phyloP scores from a whole-genome alignment of 2,888 invertebrate species.

The Ophion ventricosus region DNA sequence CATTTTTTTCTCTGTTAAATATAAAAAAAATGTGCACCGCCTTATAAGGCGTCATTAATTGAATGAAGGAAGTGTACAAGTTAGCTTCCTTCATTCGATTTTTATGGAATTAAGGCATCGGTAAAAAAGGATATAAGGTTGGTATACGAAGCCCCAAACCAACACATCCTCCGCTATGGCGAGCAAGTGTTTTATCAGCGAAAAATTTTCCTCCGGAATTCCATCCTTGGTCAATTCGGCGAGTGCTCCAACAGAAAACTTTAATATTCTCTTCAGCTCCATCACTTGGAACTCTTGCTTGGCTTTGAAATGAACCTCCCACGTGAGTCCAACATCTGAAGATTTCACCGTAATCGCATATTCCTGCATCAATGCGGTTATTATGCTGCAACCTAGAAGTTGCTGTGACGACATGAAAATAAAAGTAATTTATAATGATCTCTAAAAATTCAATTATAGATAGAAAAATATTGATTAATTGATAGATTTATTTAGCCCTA shows the following conservation, averaged over 20 bases:
- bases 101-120: neutral
- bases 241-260: constrained; percentile 88
- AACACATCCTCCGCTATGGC: constrained; percentile 91
- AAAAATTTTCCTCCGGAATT: constrained; percentile 85
- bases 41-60: neutral
- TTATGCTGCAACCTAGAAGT: constrained; percentile 92
- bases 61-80: neutral
- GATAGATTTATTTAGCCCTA: no score
- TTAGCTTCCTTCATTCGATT: neutral
- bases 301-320: constrained; percentile 93
- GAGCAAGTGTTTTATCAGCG: constrained; percentile 89
- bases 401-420: constrained; percentile 85
- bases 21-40: neutral
- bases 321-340: constrained; percentile 93
- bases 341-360: constrained; percentile 94
- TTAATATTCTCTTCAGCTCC: constrained; percentile 92
- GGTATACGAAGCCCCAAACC: constrained; percentile 92
- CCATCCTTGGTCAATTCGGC: constrained; percentile 85
- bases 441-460: neutral
- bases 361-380: constrained; percentile 93
- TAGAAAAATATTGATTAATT: neutral
- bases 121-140: constrained; percentile 84
- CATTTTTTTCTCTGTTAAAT: neutral
- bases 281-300: constrained; percentile 93
- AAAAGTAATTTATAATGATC: neutral